A percentile compares a stretch with the other conserved stretches of the same genome.
Evolutionary conservation across 1,140 invertebrate genomes (phyloP).

Genomic region (Fragariocoptes setiger): DNA sequence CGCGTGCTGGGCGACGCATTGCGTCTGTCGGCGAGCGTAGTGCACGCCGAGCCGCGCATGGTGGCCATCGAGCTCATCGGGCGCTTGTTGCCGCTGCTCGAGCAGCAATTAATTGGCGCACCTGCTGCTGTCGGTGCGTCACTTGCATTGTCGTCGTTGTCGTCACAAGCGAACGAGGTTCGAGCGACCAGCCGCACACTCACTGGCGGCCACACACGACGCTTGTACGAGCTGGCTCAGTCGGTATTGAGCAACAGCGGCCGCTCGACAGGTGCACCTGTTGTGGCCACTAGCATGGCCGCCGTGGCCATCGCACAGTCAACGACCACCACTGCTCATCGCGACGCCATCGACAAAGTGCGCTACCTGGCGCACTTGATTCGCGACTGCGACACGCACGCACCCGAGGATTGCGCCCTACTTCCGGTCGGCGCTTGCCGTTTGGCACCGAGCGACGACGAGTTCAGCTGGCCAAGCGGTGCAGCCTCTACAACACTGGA

Average conservation of each 20-base stretch:
- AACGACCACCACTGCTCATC: not conserved
- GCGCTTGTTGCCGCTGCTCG: conserved; percentile 62
- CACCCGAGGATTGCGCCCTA: conserved; percentile 53
- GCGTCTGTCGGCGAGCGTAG: conserved; percentile 54
- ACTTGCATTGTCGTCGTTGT: too few relatives aligned
- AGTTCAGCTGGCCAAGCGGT: conserved; percentile 92
- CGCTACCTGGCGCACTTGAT: conserved; percentile 47
- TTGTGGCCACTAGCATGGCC: too few relatives aligned
- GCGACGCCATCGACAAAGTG: not conserved
- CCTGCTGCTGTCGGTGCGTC: too few relatives aligned
- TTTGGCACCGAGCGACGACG: conserved; percentile 79
- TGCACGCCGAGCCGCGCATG: conserved; percentile 74
- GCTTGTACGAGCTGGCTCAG: too few relatives aligned
- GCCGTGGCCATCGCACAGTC: not conserved
- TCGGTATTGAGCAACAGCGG: too few relatives aligned
- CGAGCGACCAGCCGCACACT: too few relatives aligned
- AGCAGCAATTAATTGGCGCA: too few relatives aligned
- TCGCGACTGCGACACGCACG: conserved; percentile 53
- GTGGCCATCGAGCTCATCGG: conserved; percentile 73
- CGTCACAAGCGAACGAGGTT: too few relatives aligned
- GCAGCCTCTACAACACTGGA: too few relatives aligned
- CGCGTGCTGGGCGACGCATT: conserved; percentile 78
- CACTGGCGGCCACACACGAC: too few relatives aligned
- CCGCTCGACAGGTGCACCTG: too few relatives aligned
- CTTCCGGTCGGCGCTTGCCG: conserved; percentile 74